These are phyloP conservation scores for Platycheirus albimanus DNA, from an alignment of 2,888 invertebrate genomes.

Conservation along the genomic window DNA sequence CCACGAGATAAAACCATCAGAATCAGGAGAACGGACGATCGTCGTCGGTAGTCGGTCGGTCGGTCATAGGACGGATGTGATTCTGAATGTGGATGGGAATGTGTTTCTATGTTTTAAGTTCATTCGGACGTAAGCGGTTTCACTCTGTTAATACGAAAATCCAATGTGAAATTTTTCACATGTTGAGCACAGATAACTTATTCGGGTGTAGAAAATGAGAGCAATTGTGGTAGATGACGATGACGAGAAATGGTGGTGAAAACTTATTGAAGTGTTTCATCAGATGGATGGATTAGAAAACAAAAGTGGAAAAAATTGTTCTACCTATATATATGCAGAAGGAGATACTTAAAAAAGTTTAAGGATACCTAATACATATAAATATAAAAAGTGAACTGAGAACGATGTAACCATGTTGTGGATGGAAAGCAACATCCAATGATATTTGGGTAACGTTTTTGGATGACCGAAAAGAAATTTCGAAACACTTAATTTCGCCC, in stretches of 20 bases:
- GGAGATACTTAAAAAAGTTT: not conserved
- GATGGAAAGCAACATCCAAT: no score
- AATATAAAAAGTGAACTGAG: no score
- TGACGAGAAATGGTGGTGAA: conserved; percentile 17
- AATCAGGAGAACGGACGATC: not conserved
- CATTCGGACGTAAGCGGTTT: conserved; percentile 73
- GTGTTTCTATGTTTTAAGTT: conserved; percentile 59
- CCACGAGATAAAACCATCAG: conserved; percentile 31
- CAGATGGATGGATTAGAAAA: conserved; percentile 44
- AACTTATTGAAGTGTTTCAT: conserved; percentile 67
- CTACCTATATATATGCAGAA: no score
- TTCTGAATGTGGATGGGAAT: conserved; percentile 30
- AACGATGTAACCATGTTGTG: no score
- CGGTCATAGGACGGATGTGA: conserved; percentile 37
- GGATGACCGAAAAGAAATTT: no score
- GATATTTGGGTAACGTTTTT: no score
- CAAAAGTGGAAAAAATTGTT: not conserved
- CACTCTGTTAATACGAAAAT: conserved; percentile 70
- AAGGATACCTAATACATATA: not conserved
- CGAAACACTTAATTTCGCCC: no score
- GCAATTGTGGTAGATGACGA: conserved; percentile 67
- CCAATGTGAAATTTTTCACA: conserved; percentile 74
- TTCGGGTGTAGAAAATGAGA: conserved; percentile 69
- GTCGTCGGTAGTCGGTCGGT: no score
- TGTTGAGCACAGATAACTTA: conserved; percentile 74